Evolutionary conservation across 2,888 invertebrate genomes (phyloP), one percentile per base, ranked within the genome.

Genomic region (Scrobipalpa costella): DNA sequence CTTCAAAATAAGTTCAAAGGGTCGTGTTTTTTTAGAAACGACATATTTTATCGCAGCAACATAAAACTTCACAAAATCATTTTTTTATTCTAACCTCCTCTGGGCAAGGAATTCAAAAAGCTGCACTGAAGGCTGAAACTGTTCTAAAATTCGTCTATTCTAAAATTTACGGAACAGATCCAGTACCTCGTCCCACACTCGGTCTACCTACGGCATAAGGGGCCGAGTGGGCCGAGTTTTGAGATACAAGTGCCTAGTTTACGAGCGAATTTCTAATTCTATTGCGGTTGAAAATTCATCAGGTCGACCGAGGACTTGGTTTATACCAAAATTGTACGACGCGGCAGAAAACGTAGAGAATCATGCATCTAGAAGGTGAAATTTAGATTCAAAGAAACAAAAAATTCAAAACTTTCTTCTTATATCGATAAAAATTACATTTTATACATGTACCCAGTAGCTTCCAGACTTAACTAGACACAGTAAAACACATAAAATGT

Each of bases 141-240:
- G 11, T 21, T 52, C 50, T 52, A 52, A 52, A 52, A 52, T 52
- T 19, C 50, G 19, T 13, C 27, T 52, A 13, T 52, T 52, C 50
- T 52, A 52, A 52, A 52, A 52, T 52, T 52, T 13, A 27, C 21
- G 27, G 21, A 21, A 3, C 21, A 8, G 21, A 52, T 52, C 27
- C 50, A 17, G 50, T 21, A 52, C 21, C 21, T 21, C 19, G 50
- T 52, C 50, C 21, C 50, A 52, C 50, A 21, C 27, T 27, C 13
- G 50, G 50, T 3, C 21, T 11, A 11, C 13, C 19, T 7, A 50
- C 50, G 8, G 6, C 11, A 21, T 21, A 19, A 21, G 50, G 21
- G 50, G 8, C 13, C 21, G 27, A 52, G 21, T 52, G 21, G 50
- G 5, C 13, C 21, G 27, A 52, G 21, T 52, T 52, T 21, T 21